Conservation (phyloP, 37 sponge, comb jelly and placozoan species). For the Cliona cf. orientalis region DNA sequence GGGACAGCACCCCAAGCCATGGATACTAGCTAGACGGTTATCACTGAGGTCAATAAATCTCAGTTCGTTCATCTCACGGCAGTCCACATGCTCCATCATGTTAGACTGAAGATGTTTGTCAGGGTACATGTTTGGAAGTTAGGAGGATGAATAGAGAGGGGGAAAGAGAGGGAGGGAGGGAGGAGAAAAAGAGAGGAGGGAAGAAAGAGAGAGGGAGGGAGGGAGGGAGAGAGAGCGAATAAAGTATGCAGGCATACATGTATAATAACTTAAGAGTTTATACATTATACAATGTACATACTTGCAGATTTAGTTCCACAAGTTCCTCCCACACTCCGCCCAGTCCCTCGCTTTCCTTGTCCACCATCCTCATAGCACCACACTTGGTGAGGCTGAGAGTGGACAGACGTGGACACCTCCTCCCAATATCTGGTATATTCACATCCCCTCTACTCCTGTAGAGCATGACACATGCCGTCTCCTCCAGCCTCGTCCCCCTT, state of each 20-base stretch:
- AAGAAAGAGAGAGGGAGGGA: background rate
- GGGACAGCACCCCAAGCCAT: conserved; percentile 28
- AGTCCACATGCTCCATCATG: conserved; percentile 33
- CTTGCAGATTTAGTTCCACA: conserved; percentile 20
- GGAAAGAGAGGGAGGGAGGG: background rate
- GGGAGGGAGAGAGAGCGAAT: background rate
- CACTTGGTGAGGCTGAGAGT: conserved; percentile 27
- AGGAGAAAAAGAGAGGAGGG: background rate
- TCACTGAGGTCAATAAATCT: conserved; percentile 52
- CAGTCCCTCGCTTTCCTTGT: background rate
- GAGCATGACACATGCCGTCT: conserved; percentile 13
- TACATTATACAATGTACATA: background rate
- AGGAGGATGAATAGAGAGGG: background rate
- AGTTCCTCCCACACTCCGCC: conserved; percentile 23
- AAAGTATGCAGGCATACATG: background rate
- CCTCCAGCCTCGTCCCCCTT: conserved; percentile 8
- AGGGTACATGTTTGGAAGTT: background rate
- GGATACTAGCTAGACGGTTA: conserved; percentile 41
- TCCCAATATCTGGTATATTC: background rate
- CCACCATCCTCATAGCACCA: background rate
- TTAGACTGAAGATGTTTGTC: conserved; percentile 33
- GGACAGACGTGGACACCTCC: conserved; percentile 14
- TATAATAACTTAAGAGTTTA: background rate
- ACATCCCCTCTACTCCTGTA: background rate
- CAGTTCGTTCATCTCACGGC: background rate